phyloP scores from a whole-genome alignment of 2,113 vertebrate genomes.

The Lophura nycthemera region DNA sequence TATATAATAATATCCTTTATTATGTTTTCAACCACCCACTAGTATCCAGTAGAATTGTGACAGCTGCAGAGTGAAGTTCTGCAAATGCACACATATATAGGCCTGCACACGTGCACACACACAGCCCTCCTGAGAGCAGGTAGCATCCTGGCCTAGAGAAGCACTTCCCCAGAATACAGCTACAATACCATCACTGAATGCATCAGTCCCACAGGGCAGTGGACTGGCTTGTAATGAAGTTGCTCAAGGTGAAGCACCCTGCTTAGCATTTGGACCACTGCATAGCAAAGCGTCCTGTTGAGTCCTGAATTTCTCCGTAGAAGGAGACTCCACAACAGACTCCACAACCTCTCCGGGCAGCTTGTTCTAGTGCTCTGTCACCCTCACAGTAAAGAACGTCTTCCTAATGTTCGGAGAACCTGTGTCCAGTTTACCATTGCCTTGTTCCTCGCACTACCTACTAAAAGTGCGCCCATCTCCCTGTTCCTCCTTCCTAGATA shows the following conservation, averaged over 20 bases:
- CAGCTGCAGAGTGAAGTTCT: neutral
- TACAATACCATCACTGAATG: neutral
- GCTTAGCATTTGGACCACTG: neutral
- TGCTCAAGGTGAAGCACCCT: neutral
- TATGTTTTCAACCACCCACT: conserved; percentile 22
- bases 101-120: neutral
- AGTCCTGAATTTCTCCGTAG: too few species aligned
- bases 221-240: neutral
- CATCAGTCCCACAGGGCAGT: fast-evolving
- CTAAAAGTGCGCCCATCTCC: too few species aligned
- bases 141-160: neutral
- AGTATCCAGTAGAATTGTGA: neutral
- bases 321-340: too few species aligned
- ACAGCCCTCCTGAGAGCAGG: neutral
- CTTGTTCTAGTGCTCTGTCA: too few species aligned
- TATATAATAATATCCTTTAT: neutral
- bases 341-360: too few species aligned
- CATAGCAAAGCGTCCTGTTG: too few species aligned
- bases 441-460: too few species aligned
- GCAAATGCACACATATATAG: neutral
- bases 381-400: too few species aligned
- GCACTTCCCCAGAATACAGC: neutral
- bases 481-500: too few species aligned
- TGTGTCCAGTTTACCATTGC: too few species aligned
- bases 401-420: too few species aligned